Percentiles rank a stretch among this genome's conserved stretches.
phyloP scores from a whole-genome alignment of 1,140 invertebrate genomes.

The Zaprionus nigranus region DNA sequence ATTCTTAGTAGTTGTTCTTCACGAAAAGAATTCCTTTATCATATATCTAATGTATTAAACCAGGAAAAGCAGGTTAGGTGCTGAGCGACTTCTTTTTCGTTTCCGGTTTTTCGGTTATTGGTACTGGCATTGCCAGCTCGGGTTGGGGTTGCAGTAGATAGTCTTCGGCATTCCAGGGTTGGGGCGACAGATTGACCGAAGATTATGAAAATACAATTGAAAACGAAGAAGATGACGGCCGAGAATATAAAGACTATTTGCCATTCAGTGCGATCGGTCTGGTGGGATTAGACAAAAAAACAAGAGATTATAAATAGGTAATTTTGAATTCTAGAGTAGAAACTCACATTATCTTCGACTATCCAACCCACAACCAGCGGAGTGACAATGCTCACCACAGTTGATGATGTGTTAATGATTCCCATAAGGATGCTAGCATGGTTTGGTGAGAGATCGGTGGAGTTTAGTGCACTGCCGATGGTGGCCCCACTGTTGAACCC shows the following conservation, averaged over 20 bases:
- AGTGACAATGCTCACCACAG: constrained; percentile 89
- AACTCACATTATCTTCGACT: constrained; percentile 87
- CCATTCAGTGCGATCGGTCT: constrained; percentile 92
- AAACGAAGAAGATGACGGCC: constrained; percentile 63
- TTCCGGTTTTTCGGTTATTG: neutral
- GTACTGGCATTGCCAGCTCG: constrained; percentile 15
- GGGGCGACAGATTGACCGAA: constrained; percentile 93
- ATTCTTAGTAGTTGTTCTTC: neutral
- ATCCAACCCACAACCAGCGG: constrained; percentile 88
- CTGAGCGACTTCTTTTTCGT: constrained; percentile 7
- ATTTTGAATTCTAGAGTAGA: neutral
- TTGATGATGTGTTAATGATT: constrained; percentile 90
- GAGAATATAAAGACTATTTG: constrained; percentile 85
- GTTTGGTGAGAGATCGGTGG: constrained; percentile 91
- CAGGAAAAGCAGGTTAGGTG: neutral
- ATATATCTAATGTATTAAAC: neutral
- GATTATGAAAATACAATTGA: constrained; percentile 58
- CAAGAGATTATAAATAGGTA: neutral
- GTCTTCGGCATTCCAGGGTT: constrained; percentile 91
- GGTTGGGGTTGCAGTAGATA: constrained; percentile 85
- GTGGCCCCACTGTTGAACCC: constrained; percentile 91
- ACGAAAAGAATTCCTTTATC: neutral
- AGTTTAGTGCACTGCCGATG: constrained; percentile 88
- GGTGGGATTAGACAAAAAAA: constrained; percentile 69
- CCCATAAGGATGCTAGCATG: constrained; percentile 89